These are phyloP conservation scores for Synergus itoensis DNA, from an alignment of 2,888 invertebrate genomes.

Conservation along the genomic window DNA sequence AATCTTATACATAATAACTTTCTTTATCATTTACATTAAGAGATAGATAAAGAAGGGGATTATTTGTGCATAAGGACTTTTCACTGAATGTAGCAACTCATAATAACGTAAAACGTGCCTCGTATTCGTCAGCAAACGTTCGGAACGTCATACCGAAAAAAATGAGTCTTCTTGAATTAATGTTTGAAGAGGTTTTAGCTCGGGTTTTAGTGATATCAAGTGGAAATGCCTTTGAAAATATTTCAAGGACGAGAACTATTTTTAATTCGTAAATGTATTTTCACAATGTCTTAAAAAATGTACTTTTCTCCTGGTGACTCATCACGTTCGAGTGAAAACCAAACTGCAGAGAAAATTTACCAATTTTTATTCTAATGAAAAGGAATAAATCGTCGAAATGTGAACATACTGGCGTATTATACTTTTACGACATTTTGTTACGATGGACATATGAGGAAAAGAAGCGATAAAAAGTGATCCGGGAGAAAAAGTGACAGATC, in stretches of 20 bases:
- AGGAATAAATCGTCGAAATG: constrained; percentile 30
- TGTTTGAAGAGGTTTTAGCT: no score
- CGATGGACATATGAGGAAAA: constrained; percentile 39
- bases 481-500: constrained; percentile 70
- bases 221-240: constrained; percentile 26
- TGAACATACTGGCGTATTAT: constrained; percentile 5
- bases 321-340: background rate
- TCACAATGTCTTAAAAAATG: background rate
- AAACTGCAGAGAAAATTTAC: constrained; percentile 17
- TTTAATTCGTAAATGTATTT: background rate
- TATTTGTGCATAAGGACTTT: constrained; percentile 15
- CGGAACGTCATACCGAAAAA: background rate
- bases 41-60: background rate
- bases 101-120: constrained; percentile 23
- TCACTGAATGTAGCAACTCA: background rate
- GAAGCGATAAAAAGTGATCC: constrained; percentile 47
- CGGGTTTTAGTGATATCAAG: constrained; percentile 29
- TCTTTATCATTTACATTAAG: constrained; percentile 6
- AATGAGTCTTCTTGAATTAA: constrained; percentile 10
- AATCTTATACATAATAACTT: constrained; percentile 3
- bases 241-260: constrained; percentile 22
- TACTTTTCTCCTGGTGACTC: background rate
- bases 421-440: constrained; percentile 36
- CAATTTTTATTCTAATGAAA: constrained; percentile 38
- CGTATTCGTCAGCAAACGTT: constrained; percentile 15